Percentiles rank a stretch among this genome's conserved stretches.
Conservation (phyloP, 2,888 invertebrate species). For the Xestia xanthographa region DNA sequence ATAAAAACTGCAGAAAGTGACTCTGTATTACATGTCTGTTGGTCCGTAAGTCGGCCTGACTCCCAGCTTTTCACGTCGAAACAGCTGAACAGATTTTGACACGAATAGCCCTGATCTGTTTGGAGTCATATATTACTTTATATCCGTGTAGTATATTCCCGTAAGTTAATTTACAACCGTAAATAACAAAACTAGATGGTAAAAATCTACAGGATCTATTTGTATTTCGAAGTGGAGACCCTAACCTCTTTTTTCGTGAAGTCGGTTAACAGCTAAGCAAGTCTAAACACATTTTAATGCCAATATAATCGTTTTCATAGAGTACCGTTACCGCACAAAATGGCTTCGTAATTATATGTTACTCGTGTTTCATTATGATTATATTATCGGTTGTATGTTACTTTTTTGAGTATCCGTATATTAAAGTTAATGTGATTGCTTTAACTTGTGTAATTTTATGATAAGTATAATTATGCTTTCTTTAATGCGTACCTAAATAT, state of each 20-base stretch:
- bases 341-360: constrained; percentile 40
- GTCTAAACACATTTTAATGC: constrained; percentile 46
- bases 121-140: too few relatives aligned
- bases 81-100: neutral
- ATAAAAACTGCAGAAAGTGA: too few relatives aligned
- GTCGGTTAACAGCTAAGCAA: constrained; percentile 1
- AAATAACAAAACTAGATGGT: neutral
- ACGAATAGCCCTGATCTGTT: too few relatives aligned
- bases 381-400: constrained; percentile 4
- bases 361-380: constrained; percentile 27
- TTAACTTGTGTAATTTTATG: constrained; percentile 12
- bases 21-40: neutral
- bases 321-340: constrained; percentile 24
- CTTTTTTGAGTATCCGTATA: constrained; percentile 17
- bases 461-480: neutral
- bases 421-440: constrained; percentile 29
- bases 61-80: neutral
- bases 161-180: neutral
- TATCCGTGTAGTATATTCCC: too few relatives aligned
- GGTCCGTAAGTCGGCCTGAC: neutral
- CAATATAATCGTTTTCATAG: constrained; percentile 44
- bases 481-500: neutral
- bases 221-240: neutral
- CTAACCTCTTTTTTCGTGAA: neutral
- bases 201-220: neutral